phyloP scores from a whole-genome alignment of 1,140 invertebrate species.

The Batillaria attramentaria region DNA sequence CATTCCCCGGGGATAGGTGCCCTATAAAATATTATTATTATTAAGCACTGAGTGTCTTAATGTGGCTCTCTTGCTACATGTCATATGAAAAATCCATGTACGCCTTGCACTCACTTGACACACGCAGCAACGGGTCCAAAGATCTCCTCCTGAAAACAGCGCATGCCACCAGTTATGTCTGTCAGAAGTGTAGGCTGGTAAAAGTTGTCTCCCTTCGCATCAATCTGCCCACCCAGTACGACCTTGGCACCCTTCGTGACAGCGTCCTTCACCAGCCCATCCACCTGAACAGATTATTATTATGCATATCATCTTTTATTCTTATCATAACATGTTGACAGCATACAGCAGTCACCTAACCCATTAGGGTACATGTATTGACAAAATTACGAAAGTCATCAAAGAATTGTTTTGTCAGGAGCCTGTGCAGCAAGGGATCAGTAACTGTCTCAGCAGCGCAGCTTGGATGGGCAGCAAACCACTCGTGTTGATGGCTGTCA shows the following conservation, averaged over 20 bases:
- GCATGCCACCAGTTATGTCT: conserved; percentile 85
- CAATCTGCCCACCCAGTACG: conserved; percentile 83
- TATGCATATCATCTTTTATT: background rate
- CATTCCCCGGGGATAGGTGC: no score
- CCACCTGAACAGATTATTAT: conserved; percentile 72
- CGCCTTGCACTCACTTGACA: conserved; percentile 79
- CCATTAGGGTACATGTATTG: no score
- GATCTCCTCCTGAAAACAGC: conserved; percentile 90
- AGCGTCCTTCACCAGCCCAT: conserved; percentile 87
- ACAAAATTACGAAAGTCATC: background rate
- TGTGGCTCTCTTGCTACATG: no score
- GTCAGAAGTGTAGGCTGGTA: conserved; percentile 94
- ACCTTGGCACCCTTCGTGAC: conserved; percentile 87
- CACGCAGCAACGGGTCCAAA: conserved; percentile 95
- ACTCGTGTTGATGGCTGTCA: conserved; percentile 8
- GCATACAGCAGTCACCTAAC: no score
- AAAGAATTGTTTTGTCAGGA: background rate
- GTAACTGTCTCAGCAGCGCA: no score
- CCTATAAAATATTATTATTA: no score
- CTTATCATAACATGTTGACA: no score
- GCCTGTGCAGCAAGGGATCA: no score
- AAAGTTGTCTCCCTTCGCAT: conserved; percentile 82
- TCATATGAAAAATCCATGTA: no score
- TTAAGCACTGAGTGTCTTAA: no score
- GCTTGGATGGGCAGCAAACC: no score